A percentile compares a stretch with the other conserved stretches of the same genome.
These are phyloP conservation scores for Gymnothorax javanicus DNA, from an alignment of 2,797 vertebrate genomes.

Conservation along the genomic window DNA sequence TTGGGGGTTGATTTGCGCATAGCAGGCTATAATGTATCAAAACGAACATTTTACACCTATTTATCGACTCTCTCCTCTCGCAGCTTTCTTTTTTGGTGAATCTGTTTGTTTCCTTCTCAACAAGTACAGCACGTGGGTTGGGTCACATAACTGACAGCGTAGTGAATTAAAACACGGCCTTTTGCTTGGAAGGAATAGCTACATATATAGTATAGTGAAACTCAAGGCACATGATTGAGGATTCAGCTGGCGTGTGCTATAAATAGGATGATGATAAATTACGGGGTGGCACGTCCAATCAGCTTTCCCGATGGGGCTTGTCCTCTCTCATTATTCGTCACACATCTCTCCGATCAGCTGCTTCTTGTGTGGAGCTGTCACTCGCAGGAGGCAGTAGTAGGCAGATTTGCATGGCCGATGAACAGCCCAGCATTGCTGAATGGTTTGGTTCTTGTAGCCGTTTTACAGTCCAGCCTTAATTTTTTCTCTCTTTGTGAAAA, in stretches of 20 bases:
- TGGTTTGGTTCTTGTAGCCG: not conserved
- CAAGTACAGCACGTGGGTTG: not conserved
- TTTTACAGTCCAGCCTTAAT: not conserved
- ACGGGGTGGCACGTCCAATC: slow-evolving; percentile 61
- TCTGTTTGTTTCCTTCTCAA: not conserved
- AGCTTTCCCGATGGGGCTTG: slow-evolving; percentile 65
- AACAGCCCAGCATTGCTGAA: not conserved
- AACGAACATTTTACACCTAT: too few relatives aligned
- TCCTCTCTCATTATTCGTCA: slow-evolving; percentile 68
- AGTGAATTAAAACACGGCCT: slow-evolving; percentile 25
- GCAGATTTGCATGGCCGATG: not conserved
- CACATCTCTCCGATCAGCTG: slow-evolving; percentile 44
- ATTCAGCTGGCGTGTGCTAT: slow-evolving; percentile 72
- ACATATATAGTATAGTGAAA: not conserved
- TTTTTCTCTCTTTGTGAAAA: not conserved
- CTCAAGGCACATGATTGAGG: not conserved
- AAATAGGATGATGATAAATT: slow-evolving; percentile 56
- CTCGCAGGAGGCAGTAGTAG: slow-evolving; percentile 45
- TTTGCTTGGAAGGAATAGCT: slow-evolving; percentile 36
- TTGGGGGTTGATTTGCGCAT: not conserved
- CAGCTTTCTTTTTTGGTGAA: not conserved
- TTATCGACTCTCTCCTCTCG: not conserved
- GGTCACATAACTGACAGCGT: not conserved
- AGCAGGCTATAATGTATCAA: too few relatives aligned
- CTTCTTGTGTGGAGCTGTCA: slow-evolving; percentile 67